These are phyloP conservation scores for Ruditapes philippinarum DNA, from an alignment of 1,140 invertebrate species.

Conservation along the genomic window DNA sequence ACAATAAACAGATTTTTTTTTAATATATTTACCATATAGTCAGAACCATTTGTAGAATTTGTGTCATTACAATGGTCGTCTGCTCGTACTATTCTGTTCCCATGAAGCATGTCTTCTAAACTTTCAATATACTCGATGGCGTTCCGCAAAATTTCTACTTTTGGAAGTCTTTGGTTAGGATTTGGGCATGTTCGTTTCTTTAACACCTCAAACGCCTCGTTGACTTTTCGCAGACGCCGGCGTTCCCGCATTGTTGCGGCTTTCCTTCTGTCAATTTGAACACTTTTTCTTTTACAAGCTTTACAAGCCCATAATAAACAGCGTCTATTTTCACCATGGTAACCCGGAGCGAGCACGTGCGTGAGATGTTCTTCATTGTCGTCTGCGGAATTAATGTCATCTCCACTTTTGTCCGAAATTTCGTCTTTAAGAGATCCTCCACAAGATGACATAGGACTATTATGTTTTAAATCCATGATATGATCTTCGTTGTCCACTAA, in stretches of 20 bases:
- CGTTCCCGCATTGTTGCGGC: slow-evolving; percentile 98
- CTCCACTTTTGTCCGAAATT: slow-evolving; percentile 69
- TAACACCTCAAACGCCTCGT: slow-evolving; percentile 98
- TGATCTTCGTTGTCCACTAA: slow-evolving; percentile 29
- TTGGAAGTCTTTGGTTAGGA: slow-evolving; percentile 97
- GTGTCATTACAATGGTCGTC: slow-evolving; percentile 78
- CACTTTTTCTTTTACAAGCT: slow-evolving; percentile 97
- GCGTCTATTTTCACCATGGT: slow-evolving; percentile 88
- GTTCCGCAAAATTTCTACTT: slow-evolving; percentile 98
- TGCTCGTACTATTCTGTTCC: slow-evolving; percentile 77
- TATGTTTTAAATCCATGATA: slow-evolving; percentile 62
- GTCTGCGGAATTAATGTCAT: slow-evolving; percentile 70
- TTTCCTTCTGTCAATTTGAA: slow-evolving; percentile 97
- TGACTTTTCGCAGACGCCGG: slow-evolving; percentile 97
- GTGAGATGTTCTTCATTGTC: slow-evolving; percentile 84
- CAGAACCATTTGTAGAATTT: slow-evolving; percentile 82
- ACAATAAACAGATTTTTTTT: too few species aligned
- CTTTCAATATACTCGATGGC: slow-evolving; percentile 99
- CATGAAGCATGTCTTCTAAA: slow-evolving; percentile 90
- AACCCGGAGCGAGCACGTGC: slow-evolving; percentile 87
- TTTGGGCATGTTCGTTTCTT: slow-evolving; percentile 97
- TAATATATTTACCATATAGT: slow-evolving; percentile 82
- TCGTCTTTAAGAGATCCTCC: slow-evolving; percentile 69
- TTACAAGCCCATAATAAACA: slow-evolving; percentile 98
- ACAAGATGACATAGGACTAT: slow-evolving; percentile 68